Evolutionary conservation across 2,888 invertebrate genomes (phyloP).

Genomic region (Strigamia maritima): DNA sequence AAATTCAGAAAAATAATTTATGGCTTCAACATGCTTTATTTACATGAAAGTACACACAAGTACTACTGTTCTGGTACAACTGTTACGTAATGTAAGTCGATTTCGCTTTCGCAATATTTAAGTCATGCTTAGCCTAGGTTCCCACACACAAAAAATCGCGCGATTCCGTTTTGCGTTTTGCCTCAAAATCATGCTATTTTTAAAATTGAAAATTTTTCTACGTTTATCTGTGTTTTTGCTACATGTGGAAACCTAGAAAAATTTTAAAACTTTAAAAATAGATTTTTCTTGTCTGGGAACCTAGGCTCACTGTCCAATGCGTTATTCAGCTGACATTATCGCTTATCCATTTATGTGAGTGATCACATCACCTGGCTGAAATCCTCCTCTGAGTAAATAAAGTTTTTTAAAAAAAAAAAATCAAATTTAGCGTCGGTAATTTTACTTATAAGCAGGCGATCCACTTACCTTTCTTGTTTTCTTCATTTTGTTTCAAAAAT

Average conservation of each 20-base stretch:
- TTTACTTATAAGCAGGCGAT: slow-evolving; percentile 79
- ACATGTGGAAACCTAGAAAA: no score
- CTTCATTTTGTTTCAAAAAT: slow-evolving; percentile 61
- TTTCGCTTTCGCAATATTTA: slow-evolving; percentile 44
- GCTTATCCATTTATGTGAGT: slow-evolving; percentile 69
- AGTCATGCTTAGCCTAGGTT: slow-evolving; percentile 42
- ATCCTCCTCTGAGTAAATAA: slow-evolving; percentile 66
- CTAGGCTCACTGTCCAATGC: slow-evolving; percentile 57
- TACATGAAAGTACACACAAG: background rate
- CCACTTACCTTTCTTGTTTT: slow-evolving; percentile 57
- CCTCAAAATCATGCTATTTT: no score
- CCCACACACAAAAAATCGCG: no score
- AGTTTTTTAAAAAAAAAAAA: background rate
- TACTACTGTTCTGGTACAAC: slow-evolving; percentile 42
- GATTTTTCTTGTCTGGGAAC: no score
- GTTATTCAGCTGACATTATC: slow-evolving; percentile 66
- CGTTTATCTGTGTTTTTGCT: no score
- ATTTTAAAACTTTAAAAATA: no score
- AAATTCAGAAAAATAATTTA: no score
- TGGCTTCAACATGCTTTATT: no score
- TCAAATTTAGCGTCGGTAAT: background rate
- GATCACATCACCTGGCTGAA: slow-evolving; percentile 82
- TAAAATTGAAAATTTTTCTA: no score
- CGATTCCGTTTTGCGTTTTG: no score
- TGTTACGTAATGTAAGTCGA: slow-evolving; percentile 40